Conservation (phyloP, 2,113 vertebrate genomes). For the Andinoacara biseriatus region DNA sequence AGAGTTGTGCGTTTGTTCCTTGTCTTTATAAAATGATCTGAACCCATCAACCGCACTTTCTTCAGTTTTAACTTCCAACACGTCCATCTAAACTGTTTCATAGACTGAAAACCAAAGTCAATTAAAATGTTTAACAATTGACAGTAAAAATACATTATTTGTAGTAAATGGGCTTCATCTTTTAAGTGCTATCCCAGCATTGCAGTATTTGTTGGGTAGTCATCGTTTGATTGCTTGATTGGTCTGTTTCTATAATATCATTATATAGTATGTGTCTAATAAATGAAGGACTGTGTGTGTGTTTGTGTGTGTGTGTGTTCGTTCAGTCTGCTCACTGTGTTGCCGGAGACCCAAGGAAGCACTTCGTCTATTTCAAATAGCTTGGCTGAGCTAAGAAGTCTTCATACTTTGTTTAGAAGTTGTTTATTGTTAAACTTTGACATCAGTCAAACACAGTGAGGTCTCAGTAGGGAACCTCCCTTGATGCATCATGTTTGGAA, state of each 20-base stretch:
- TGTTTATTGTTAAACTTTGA: not conserved
- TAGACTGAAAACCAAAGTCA: not conserved
- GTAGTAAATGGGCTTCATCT: not conserved
- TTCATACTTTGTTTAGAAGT: not conserved
- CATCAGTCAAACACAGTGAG: not conserved
- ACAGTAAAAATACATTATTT: not conserved
- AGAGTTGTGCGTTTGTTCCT: too few species aligned
- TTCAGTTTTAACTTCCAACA: too few species aligned
- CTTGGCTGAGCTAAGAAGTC: conserved; percentile 3
- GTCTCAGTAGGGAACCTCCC: not conserved
- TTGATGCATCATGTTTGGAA: not conserved
- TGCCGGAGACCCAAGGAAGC: not conserved
- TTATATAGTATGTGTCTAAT: not conserved
- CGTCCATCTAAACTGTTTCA: too few species aligned
- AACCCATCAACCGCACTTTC: too few species aligned
- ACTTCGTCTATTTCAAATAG: not conserved
- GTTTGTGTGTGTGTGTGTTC: too few species aligned
- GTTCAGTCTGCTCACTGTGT: not conserved
- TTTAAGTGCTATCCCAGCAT: not conserved
- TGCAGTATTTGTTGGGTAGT: not conserved
- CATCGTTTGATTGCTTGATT: not conserved
- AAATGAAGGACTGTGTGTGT: not conserved
- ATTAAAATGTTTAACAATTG: not conserved
- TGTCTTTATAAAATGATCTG: too few species aligned
- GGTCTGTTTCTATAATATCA: not conserved